These are phyloP conservation scores for Mastacembelus armatus DNA, from an alignment of 2,797 vertebrate species.

Conservation along the genomic window DNA sequence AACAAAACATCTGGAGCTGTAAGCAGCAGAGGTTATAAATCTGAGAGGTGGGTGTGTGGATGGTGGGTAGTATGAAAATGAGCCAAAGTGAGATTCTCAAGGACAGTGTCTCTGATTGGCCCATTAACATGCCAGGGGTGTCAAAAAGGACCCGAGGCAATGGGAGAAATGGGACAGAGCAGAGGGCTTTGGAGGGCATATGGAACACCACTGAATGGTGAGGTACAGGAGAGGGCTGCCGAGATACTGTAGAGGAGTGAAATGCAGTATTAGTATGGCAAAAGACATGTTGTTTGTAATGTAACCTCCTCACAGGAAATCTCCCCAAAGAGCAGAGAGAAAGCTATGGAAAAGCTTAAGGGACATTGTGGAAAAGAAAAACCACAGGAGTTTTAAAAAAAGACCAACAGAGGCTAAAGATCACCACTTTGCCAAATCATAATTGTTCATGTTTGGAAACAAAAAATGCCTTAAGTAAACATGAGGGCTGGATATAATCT, in stretches of 20 bases:
- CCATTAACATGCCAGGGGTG: slow-evolving; percentile 81
- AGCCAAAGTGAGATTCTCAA: slow-evolving; percentile 83
- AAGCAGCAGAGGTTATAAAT: slow-evolving; percentile 84
- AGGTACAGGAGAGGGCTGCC: slow-evolving; percentile 73
- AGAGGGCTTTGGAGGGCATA: slow-evolving; percentile 76
- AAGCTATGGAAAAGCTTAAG: slow-evolving; percentile 48
- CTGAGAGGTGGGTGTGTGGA: slow-evolving; percentile 45
- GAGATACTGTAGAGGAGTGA: slow-evolving; percentile 52
- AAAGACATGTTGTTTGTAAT: slow-evolving; percentile 37
- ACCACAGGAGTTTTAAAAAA: slow-evolving; percentile 31
- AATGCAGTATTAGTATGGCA: slow-evolving; percentile 25
- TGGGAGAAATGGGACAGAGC: slow-evolving; percentile 82
- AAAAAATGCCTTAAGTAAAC: slow-evolving; percentile 63
- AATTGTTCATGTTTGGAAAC: slow-evolving; percentile 76
- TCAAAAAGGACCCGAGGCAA: slow-evolving; percentile 79
- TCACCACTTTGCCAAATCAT: slow-evolving; percentile 64
- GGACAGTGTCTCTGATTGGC: slow-evolving; percentile 80
- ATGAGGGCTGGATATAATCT: slow-evolving; percentile 70
- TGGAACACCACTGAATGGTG: slow-evolving; percentile 58
- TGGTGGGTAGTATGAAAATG: slow-evolving; percentile 77
- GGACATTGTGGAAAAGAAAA: slow-evolving; percentile 35
- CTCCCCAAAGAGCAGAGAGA: slow-evolving; percentile 33
- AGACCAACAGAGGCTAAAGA: slow-evolving; percentile 61
- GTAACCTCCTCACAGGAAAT: slow-evolving; percentile 55
- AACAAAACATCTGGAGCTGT: slow-evolving; percentile 86